A percentile compares a stretch with the other conserved stretches of the same genome.
These are phyloP conservation scores for Drosophila mayri DNA, from an alignment of 1,140 invertebrate species.

Conservation along the genomic window DNA sequence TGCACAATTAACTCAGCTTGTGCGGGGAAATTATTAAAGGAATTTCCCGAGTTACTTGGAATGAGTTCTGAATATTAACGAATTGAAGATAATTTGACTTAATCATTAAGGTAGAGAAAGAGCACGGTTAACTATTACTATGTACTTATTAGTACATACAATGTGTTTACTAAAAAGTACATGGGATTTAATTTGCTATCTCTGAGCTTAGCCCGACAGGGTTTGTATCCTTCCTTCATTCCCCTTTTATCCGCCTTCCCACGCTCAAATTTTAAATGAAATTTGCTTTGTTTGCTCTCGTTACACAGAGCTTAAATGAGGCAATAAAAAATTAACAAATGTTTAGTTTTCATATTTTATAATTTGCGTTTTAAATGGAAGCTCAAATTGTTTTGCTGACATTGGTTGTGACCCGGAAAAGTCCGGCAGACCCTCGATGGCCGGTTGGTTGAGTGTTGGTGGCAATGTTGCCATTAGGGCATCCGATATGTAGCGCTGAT, in stretches of 20 bases:
- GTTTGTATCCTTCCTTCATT: neutral
- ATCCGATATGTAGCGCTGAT: slow-evolving; percentile 33
- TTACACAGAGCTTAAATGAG: slow-evolving; percentile 51
- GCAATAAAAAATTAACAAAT: slow-evolving; percentile 35
- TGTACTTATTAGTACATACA: neutral
- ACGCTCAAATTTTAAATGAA: slow-evolving; percentile 23
- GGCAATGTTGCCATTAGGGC: slow-evolving; percentile 27
- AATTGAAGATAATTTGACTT: neutral
- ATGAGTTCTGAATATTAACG: neutral
- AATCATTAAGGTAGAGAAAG: neutral
- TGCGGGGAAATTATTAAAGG: slow-evolving; percentile 41
- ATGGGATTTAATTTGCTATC: neutral
- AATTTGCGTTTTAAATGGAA: slow-evolving; percentile 62
- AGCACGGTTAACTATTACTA: neutral
- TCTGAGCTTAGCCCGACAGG: neutral
- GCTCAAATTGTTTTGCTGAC: slow-evolving; percentile 61
- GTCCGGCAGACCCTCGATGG: slow-evolving; percentile 8
- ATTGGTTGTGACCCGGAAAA: slow-evolving; percentile 51
- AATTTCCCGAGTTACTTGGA: slow-evolving; percentile 4
- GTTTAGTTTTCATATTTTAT: slow-evolving; percentile 66
- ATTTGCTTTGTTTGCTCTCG: slow-evolving; percentile 55
- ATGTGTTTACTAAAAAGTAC: neutral
- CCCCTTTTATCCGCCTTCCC: neutral
- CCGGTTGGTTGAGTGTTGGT: neutral
- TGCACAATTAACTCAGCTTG: slow-evolving; percentile 63